Base-by-base conservation (phyloP, 2,888 invertebrate genomes). In the Pheosia tremula region DNA sequence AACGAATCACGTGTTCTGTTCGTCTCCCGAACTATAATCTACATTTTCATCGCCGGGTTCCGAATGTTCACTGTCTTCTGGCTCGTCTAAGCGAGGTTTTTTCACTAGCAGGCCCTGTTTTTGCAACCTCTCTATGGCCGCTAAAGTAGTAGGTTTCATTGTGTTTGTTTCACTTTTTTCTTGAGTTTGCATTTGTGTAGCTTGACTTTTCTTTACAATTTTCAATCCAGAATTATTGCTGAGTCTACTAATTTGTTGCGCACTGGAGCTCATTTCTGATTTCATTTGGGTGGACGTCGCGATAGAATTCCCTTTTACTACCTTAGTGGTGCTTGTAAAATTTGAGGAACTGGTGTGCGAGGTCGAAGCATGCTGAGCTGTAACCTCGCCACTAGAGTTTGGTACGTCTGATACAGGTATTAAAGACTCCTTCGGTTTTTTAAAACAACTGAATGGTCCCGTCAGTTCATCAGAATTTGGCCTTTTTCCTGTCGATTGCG, bases 61-160 rank as follows among this genome's bases (percentile, higher is more conserved):
- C 11, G 79, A 82, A 57, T 80, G 72, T 53, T 85, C 85, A 72
- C 78, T 83, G 43, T 82, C 80, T 55, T 87, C 84, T 63, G 77
- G 80, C n/a, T 74, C 65, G 39, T 88, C 91, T 62, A 87, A 57
- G 6, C 88, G 85, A 38, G 93, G 93, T 63, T 91, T 92, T 71
- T 93, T 93, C 8, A 93, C 83, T 71, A 93, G 79, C 9, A 93
- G 81, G 58, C 93, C 93, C 67, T 91, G 91, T 74, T 84, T 90
- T 72, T 90, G 91, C 67, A 93, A 81, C 68, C 84, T 92, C 75
- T 92, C 86, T 74, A 93, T 87, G n/a, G 92, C 91, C 61, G 89
- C 88, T 76, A 93, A 78, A 41, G 93, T 85, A 70, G 81, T 85
- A 61, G 82, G 81, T 72, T 89, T 87, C 5, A 87, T 75, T 54